Conservation (phyloP, 1,140 invertebrate species). For the Acyrthosiphon pisum region DNA sequence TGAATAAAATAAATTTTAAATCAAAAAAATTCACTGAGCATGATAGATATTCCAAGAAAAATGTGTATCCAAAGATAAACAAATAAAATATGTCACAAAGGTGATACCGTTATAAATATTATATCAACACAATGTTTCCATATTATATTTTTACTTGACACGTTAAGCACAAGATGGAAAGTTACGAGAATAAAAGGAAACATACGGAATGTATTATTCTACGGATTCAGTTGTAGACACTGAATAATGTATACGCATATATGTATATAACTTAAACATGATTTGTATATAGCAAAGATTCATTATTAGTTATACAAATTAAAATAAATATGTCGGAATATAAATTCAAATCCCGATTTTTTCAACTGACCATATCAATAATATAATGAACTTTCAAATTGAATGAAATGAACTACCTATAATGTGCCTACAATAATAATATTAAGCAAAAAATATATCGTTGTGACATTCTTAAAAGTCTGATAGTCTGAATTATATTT, state of each 20-base stretch:
- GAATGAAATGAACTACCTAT: background rate
- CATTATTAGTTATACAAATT: background rate
- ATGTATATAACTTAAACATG: background rate
- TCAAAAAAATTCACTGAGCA: background rate
- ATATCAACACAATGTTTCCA: background rate
- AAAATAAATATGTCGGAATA: background rate
- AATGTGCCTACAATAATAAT: background rate
- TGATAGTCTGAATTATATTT: too few species aligned
- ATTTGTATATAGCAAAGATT: background rate
- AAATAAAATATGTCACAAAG: background rate
- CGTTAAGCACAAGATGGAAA: background rate
- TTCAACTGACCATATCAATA: background rate
- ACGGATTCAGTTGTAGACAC: background rate
- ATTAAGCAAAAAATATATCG: background rate
- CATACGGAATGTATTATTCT: background rate
- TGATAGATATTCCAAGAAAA: background rate
- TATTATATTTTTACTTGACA: background rate
- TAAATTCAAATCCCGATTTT: background rate
- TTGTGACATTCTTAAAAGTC: background rate
- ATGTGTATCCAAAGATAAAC: background rate
- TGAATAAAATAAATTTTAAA: background rate
- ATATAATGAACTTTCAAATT: background rate
- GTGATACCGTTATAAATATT: conserved; percentile 25
- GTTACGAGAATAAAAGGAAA: background rate
- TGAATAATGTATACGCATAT: background rate